A percentile compares a stretch with the other conserved stretches of the same genome.
Conservation (phyloP, 2,797 vertebrate genomes). For the Onychomys leucogaster region DNA sequence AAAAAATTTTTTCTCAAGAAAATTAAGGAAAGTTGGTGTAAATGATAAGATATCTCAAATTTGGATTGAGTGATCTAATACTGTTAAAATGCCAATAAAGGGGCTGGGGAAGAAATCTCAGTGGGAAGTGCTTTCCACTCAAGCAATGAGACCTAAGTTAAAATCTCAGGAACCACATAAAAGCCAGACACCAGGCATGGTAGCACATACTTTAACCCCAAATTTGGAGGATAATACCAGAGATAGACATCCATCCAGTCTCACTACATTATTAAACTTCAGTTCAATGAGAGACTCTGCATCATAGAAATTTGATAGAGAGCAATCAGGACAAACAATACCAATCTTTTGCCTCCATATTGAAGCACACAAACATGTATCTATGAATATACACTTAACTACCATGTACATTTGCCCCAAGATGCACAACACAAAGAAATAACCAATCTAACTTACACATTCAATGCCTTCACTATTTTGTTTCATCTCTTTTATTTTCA, state of each 20-base stretch:
- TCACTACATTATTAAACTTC: background rate
- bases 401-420: background rate
- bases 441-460: background rate
- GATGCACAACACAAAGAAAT: background rate
- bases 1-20: background rate
- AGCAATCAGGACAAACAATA: background rate
- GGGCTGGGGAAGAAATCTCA: background rate
- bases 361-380: background rate
- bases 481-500: background rate
- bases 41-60: background rate
- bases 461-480: background rate
- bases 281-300: background rate
- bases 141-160: background rate
- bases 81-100: background rate
- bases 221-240: background rate
- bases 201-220: background rate
- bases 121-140: background rate
- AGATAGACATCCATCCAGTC: background rate
- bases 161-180: background rate
- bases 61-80: background rate
- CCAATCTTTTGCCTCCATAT: rapidly evolving
- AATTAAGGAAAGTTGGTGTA: background rate
- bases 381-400: too few relatives aligned
- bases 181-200: background rate
- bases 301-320: background rate